A percentile compares a stretch with the other conserved stretches of the same genome.
phyloP scores from a whole-genome alignment of 2,888 invertebrate species.

The Eristalinus sepulchralis region DNA sequence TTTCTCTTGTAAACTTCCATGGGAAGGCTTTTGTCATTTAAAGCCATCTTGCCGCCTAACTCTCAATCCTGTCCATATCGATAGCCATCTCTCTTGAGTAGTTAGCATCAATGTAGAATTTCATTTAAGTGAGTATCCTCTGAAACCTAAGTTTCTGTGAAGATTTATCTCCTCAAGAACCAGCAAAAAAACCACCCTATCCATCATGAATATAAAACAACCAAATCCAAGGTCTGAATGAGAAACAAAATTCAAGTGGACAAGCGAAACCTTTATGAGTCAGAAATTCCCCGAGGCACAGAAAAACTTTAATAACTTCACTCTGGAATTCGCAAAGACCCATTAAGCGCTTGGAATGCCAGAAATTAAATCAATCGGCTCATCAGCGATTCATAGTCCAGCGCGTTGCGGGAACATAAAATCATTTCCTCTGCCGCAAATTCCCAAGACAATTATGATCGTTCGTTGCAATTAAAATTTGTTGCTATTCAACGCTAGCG shows the following conservation, averaged over 20 bases:
- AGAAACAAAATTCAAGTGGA: neutral
- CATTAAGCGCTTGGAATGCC: neutral
- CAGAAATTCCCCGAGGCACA: neutral
- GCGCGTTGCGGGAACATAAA: neutral
- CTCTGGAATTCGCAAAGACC: neutral
- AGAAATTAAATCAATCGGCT: neutral
- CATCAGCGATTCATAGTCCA: neutral
- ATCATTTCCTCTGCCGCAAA: neutral
- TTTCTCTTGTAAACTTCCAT: too few species aligned
- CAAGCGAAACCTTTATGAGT: neutral
- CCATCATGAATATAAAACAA: too few species aligned
- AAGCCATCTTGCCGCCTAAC: too few species aligned
- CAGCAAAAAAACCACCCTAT: too few species aligned
- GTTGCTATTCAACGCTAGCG: neutral
- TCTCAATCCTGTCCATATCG: too few species aligned
- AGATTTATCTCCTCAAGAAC: too few species aligned
- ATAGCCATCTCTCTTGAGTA: too few species aligned
- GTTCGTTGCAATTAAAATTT: neutral
- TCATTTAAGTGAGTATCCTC: too few species aligned
- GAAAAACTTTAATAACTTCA: neutral
- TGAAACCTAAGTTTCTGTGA: too few species aligned
- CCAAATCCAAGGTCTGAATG: neutral
- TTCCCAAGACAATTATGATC: neutral
- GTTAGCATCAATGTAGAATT: too few species aligned
- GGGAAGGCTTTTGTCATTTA: too few species aligned